A percentile compares a stretch with the other conserved stretches of the same genome.
These are phyloP conservation scores for Lagocephalus sceleratus DNA, from an alignment of 2,797 vertebrate species.

Conservation along the genomic window DNA sequence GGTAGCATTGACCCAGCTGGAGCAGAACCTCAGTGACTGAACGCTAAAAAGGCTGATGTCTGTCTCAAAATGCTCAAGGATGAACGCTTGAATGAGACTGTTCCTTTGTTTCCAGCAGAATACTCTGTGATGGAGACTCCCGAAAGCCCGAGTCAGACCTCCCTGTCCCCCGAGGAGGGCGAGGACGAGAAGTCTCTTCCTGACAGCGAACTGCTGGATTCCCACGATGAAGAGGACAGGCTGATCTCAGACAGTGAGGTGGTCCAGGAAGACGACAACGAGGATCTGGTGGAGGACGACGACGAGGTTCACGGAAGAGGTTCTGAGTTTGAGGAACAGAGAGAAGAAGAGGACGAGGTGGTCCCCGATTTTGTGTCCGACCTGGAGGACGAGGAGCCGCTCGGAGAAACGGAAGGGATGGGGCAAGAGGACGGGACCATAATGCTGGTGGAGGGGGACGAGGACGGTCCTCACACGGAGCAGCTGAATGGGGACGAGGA, in stretches of 20 bases:
- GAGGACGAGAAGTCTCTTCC: constrained; percentile 79
- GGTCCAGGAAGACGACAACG: constrained; percentile 80
- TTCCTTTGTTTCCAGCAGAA: constrained; percentile 37
- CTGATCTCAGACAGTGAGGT: constrained; percentile 84
- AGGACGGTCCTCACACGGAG: constrained; percentile 31
- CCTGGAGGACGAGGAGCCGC: constrained; percentile 73
- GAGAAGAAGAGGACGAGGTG: constrained; percentile 72
- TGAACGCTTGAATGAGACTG: not conserved
- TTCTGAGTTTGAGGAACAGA: constrained; percentile 67
- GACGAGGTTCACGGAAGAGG: constrained; percentile 41
- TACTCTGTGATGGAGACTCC: constrained; percentile 86
- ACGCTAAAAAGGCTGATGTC: not conserved
- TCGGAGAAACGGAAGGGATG: constrained; percentile 42
- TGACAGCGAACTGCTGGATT: constrained; percentile 82
- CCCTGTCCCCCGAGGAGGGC: constrained; percentile 84
- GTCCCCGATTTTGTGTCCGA: constrained; percentile 68
- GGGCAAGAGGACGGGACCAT: constrained; percentile 68
- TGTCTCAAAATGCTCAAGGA: not conserved
- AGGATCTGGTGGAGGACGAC: constrained; percentile 57
- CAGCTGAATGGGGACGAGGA: constrained; percentile 30
- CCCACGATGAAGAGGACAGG: constrained; percentile 73
- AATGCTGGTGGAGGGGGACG: constrained; percentile 59
- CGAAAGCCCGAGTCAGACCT: constrained; percentile 86
- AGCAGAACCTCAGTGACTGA: no score
- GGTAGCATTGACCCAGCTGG: no score